Evolutionary conservation across 2,888 invertebrate species (phyloP), one percentile per base, ranked within the genome.

Genomic region (Eurytoma adleriae): DNA sequence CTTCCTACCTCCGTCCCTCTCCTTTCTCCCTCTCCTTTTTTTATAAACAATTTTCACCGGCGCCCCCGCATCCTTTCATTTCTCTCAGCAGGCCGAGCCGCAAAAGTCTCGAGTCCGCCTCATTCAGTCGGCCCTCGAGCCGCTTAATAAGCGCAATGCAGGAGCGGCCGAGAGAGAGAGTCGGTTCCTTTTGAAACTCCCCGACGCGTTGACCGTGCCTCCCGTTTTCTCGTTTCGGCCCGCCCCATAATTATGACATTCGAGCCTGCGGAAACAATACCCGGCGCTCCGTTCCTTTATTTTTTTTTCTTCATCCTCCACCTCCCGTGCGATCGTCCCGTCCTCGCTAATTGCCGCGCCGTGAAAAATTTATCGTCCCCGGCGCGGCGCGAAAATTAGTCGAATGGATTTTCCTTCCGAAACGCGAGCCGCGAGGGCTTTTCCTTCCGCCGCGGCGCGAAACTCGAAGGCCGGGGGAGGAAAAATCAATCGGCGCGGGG

Each of bases 401-500:
- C 2, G 30, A 16, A 62, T n/a, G 12, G 12, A 59, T 62, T 30
- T 30, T 27, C 27, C 27, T 16, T 14, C 16, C 27, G 61, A 61
- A 16, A 24, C 13, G n/a, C 3, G 10, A 3, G 50, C 40, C 40
- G 40, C 40, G 40, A 40, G 59, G 24, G 20, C 59, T 59, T 64
- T 48, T 27, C 52, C 24, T 4, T 48, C 2, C 12, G 52, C 20
- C 20, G 40, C 18, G n/a, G 48, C 30, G 40, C 52, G n/a, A 50
- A 52, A 57, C 48, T 59, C 54, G 66, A 74, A 67, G 57, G 57
- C 56, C 61, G 40, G 50, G 59, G 40, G 24, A 61, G 61, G 72
- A 56, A 71, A 78, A 78, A 78, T 67, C 78, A 78, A 67, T 72
- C n/a, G 56, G 30, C 52, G 40, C 18, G 48, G 14, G 40, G 3